Percentiles rank a stretch among this genome's conserved stretches.
phyloP scores from a whole-genome alignment of 2,888 invertebrate genomes.

The Agonopterix arenella region DNA sequence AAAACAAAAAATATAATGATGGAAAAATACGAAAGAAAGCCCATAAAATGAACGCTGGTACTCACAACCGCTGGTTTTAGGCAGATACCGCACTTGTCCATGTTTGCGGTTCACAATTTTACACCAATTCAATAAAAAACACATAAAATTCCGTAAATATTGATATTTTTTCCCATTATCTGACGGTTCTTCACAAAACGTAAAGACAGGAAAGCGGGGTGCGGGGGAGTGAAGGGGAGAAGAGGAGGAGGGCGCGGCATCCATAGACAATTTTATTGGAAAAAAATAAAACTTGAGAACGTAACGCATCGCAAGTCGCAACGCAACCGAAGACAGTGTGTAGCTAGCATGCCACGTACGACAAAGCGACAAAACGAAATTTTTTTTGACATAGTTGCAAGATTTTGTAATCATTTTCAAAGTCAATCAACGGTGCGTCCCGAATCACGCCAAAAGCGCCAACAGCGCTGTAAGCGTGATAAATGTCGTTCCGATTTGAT shows the following conservation, averaged over 20 bases:
- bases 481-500: no score
- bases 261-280: constrained; percentile 16
- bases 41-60: constrained; percentile 26
- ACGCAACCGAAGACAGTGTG: no score
- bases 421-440: no score
- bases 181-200: constrained; percentile 29
- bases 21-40: constrained; percentile 38
- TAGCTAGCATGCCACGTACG: no score
- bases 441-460: no score
- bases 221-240: constrained; percentile 33
- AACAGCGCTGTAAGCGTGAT: no score
- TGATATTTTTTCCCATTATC: constrained; percentile 46
- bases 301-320: no score
- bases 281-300: background rate
- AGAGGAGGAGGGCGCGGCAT: constrained; percentile 25
- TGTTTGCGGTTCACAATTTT: constrained; percentile 28
- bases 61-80: constrained; percentile 64
- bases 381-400: no score
- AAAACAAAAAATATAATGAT: constrained; percentile 68
- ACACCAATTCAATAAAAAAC: constrained; percentile 34
- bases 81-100: constrained; percentile 72
- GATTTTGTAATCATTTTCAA: no score
- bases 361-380: no score
- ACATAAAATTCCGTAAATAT: constrained; percentile 48
- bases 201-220: constrained; percentile 54